Percentiles rank a stretch among this genome's conserved stretches.
Evolutionary conservation across 2,888 invertebrate genomes (phyloP).

Genomic region (Herminia tarsipennalis): DNA sequence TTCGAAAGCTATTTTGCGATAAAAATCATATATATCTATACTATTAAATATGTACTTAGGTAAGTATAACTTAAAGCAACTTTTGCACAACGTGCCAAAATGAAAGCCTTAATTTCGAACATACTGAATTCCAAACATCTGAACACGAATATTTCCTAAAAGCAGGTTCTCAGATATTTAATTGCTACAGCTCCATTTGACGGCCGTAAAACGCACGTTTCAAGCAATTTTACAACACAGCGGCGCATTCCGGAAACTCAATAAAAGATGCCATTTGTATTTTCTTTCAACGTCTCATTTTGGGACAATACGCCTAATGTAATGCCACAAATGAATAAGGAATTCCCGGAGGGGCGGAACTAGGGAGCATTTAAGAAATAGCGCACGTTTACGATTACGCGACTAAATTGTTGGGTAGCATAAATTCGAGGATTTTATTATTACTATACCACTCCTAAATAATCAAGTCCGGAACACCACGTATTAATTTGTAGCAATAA

Average conservation of each 20-base stretch:
- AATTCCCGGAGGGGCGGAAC: slow-evolving; percentile 69
- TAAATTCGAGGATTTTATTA: slow-evolving; percentile 41
- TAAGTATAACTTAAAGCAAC: too few species aligned
- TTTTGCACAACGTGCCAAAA: too few species aligned
- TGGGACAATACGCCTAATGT: slow-evolving; percentile 77
- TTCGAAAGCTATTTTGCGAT: too few species aligned
- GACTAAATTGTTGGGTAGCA: slow-evolving; percentile 43
- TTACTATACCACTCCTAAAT: slow-evolving; percentile 17
- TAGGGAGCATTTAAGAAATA: slow-evolving; percentile 52
- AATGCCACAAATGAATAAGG: slow-evolving; percentile 79
- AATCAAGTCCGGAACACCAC: too few species aligned
- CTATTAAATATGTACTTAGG: too few species aligned
- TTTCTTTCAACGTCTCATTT: slow-evolving; percentile 73
- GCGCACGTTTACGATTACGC: slow-evolving; percentile 44
- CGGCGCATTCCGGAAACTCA: slow-evolving; percentile 59
- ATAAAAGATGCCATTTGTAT: slow-evolving; percentile 68
- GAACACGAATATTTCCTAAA: slow-evolving; percentile 6
- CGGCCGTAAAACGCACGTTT: slow-evolving; percentile 39
- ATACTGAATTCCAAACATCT: too few species aligned
- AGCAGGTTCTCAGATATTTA: slow-evolving; percentile 17
- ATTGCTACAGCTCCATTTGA: slow-evolving; percentile 34
- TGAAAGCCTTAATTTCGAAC: background rate
- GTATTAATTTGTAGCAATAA: slow-evolving; percentile 36
- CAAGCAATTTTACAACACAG: slow-evolving; percentile 52
- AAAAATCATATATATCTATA: too few species aligned